Evolutionary conservation across 2,797 vertebrate species (phyloP).

Genomic region (Mus caroli): DNA sequence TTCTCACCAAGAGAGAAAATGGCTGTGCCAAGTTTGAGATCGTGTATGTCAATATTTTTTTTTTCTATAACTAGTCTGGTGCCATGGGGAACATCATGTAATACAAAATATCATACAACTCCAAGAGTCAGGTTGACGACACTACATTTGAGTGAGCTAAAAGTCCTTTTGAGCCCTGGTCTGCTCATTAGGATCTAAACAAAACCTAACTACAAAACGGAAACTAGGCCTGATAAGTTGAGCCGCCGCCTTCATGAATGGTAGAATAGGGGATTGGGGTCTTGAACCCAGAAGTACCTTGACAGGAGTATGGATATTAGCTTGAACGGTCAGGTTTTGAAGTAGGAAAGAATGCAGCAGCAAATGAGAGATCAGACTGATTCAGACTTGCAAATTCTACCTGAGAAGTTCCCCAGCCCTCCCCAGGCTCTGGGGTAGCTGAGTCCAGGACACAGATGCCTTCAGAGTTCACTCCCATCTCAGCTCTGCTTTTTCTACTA

Average conservation of each 20-base stretch:
- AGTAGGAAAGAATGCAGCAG: neutral
- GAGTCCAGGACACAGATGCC: neutral
- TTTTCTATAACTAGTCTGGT: neutral
- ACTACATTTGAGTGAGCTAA: neutral
- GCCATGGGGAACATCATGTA: neutral
- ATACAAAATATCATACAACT: neutral
- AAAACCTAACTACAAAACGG: neutral
- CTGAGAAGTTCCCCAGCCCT: neutral
- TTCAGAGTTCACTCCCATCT: neutral
- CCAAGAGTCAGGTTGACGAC: neutral
- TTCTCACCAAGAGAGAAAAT: neutral
- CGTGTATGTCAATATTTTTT: neutral
- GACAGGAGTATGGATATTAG: neutral
- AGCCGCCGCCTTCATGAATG: neutral
- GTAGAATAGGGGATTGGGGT: neutral
- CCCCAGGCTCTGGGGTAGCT: neutral
- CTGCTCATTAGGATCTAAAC: neutral
- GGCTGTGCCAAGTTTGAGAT: neutral
- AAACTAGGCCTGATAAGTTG: neutral
- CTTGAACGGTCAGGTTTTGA: constrained; percentile 2
- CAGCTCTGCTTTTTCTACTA: neutral
- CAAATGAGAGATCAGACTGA: neutral
- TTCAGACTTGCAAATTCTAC: neutral
- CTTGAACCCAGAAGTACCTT: neutral
- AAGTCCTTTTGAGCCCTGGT: neutral